Evolutionary conservation across 2,888 invertebrate genomes (phyloP), one percentile per base, ranked within the genome.

Genomic region (Perdita meconis): DNA sequence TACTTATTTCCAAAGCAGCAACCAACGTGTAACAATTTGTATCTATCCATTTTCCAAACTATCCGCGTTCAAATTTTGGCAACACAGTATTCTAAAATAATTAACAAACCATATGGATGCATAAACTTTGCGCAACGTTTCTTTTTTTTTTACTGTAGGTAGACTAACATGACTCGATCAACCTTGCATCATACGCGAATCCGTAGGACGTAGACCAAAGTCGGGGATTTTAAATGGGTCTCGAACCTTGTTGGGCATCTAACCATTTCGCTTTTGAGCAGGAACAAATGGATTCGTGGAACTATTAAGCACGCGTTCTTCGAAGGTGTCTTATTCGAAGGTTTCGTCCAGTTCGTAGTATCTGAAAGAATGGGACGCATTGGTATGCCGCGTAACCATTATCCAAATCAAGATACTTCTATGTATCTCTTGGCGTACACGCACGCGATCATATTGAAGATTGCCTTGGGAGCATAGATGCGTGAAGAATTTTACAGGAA

Each of bases 361-460:
- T 71, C 40, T 36, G 8, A 72, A 24, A 30, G 50, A 42, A 47
- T 44, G 53, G 38, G 53, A 67, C 42, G 30, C 72, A 26, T 6
- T 13, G 12, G 3, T 51, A 30, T 44, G 38, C 40, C 66, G 66
- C n/a, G 59, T 19, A 55, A 72, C 38, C 57, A 47, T 72, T 53
- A 34, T 53, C 59, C 67, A 44, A 40, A 66, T 66, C 67, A 36
- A 57, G 40, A 67, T 50, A 57, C 57, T 16, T 40, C 50, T 56
- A 47, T 24, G n/a, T 8, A 19, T 56, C 50, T 57, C 50, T 56
- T 68, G 19, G 30, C 42, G 13, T 24, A 4, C 10, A 53, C n/a
- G n/a, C 30, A 13, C 13, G 13, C 13, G 42, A 69, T 63, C 24
- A 30, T 34, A 34, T 55, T 36, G 55, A 36, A 65, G 44, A 10